Conservation (phyloP, 1,140 invertebrate species). For the Conus ventricosus region DNA sequence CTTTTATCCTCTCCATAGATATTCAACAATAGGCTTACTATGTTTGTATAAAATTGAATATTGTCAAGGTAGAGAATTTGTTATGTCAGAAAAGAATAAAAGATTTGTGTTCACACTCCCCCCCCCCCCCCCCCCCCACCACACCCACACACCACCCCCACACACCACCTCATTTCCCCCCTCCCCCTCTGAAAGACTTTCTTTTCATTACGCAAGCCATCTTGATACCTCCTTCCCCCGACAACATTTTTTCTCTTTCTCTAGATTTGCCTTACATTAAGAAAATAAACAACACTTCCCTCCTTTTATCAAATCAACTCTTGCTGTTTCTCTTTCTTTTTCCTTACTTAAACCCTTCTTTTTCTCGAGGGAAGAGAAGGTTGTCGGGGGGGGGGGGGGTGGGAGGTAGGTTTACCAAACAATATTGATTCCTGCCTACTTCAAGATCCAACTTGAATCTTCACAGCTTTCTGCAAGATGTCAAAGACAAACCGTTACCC, state of each 20-base stretch:
- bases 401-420: no score
- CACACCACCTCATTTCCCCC: background rate
- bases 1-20: no score
- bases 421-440: no score
- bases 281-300: background rate
- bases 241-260: background rate
- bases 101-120: background rate
- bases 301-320: no score
- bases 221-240: no score
- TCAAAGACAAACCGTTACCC: background rate
- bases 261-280: background rate
- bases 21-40: no score
- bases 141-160: background rate
- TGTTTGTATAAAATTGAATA: no score
- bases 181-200: background rate
- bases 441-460: no score
- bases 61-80: no score
- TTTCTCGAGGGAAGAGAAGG: background rate
- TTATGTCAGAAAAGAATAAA: no score
- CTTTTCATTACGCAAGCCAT: no score
- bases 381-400: background rate
- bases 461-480: background rate
- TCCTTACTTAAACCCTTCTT: background rate
- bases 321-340: background rate
- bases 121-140: background rate